These are phyloP conservation scores for Dichetophora obliterata DNA, from an alignment of 2,888 invertebrate species.

Conservation along the genomic window DNA sequence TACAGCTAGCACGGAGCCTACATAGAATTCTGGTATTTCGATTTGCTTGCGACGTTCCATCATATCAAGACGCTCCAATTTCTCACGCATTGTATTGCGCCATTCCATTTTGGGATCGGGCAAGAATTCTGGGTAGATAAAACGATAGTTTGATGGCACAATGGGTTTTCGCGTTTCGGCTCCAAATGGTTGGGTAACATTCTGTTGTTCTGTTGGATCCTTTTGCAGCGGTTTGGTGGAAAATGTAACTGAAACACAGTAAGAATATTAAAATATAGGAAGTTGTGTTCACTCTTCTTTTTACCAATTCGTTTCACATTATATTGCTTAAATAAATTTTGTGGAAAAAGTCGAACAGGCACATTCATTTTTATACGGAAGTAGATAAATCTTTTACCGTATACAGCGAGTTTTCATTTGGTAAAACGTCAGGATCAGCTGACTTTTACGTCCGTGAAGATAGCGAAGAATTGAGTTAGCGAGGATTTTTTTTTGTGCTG, in stretches of 20 bases:
- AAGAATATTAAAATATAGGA: not conserved
- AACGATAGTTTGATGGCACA: slow-evolving; percentile 73
- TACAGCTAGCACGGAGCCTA: slow-evolving; percentile 92
- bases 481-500: not conserved
- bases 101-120: slow-evolving; percentile 85
- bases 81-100: slow-evolving; percentile 86
- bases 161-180: slow-evolving; percentile 56
- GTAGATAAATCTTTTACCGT: not conserved
- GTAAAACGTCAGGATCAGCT: slow-evolving; percentile 9
- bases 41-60: slow-evolving; percentile 79
- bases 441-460: not conserved
- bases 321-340: slow-evolving; percentile 38
- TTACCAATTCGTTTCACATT: slow-evolving; percentile 48
- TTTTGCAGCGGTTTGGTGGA: slow-evolving; percentile 48
- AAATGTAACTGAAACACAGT: slow-evolving; percentile 46
- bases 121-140: slow-evolving; percentile 91
- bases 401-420: not conserved
- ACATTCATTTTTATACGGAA: slow-evolving; percentile 48
- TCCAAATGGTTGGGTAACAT: not conserved
- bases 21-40: slow-evolving; percentile 97
- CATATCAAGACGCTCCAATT: slow-evolving; percentile 94
- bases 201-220: slow-evolving; percentile 33
- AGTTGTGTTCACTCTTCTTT: not conserved
- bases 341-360: slow-evolving; percentile 40
- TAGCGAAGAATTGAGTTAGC: not conserved